Conservation (phyloP, 2,113 vertebrate genomes). For the Callorhinus ursinus region DNA sequence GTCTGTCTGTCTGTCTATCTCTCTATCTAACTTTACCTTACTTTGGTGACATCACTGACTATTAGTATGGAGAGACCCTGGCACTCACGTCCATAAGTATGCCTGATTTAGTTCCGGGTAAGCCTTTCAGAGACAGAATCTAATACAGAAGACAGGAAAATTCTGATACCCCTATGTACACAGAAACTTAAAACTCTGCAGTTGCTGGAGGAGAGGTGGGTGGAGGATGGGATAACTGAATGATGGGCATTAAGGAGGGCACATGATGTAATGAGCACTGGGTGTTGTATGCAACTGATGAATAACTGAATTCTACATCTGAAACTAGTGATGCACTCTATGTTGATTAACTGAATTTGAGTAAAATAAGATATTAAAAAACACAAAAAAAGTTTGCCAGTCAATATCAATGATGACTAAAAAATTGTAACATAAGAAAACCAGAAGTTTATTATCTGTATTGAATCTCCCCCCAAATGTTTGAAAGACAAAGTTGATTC, state of each 20-base stretch:
- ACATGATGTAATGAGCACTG: neutral
- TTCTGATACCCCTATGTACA: neutral
- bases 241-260: neutral
- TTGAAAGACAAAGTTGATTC: neutral
- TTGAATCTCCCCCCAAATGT: neutral
- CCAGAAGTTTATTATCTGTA: neutral
- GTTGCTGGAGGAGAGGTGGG: neutral
- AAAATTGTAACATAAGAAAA: neutral
- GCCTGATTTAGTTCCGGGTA: neutral
- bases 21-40: neutral
- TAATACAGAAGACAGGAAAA: neutral
- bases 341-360: neutral
- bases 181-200: slow-evolving; percentile 20
- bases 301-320: neutral
- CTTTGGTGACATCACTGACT: neutral
- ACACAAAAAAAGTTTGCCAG: neutral
- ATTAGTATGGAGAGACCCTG: neutral
- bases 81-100: neutral
- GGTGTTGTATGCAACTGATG: neutral
- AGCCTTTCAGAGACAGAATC: neutral
- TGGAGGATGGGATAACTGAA: neutral
- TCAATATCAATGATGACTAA: neutral
- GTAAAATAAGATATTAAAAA: neutral
- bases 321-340: neutral
- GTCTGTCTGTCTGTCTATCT: neutral